These are phyloP conservation scores for Habroteleia sp. DNA, from an alignment of 2,888 invertebrate species.

Conservation along the genomic window DNA sequence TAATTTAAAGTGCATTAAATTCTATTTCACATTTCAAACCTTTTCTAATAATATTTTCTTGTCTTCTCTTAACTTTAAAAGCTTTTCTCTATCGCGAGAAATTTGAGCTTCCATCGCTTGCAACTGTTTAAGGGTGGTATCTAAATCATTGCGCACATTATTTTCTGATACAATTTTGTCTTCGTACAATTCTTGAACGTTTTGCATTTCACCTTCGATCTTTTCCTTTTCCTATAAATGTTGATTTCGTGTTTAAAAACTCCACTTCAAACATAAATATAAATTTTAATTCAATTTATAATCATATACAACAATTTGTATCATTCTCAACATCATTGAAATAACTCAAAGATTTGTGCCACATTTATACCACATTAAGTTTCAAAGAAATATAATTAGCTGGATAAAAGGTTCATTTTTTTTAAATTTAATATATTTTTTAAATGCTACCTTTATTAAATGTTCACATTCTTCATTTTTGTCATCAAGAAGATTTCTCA, in stretches of 20 bases:
- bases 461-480: conserved; percentile 81
- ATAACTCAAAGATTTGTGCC: no score
- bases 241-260: no score
- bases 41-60: conserved; percentile 76
- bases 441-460: conserved; percentile 72
- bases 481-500: conserved; percentile 82
- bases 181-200: conserved; percentile 68
- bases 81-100: conserved; percentile 76
- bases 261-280: no score
- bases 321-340: no score
- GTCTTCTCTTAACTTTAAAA: conserved; percentile 77
- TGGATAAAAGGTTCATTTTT: no score
- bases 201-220: conserved; percentile 67
- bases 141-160: conserved; percentile 76
- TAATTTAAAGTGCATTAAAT: conserved; percentile 1
- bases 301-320: no score
- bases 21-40: conserved; percentile 64
- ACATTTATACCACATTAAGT: no score
- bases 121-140: conserved; percentile 71
- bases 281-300: no score
- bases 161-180: conserved; percentile 70
- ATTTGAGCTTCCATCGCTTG: conserved; percentile 75
- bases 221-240: conserved; percentile 74
- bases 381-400: no score
- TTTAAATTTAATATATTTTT: neutral